Conservation (phyloP, 2,888 invertebrate genomes). For the Iphiclides podalirius region DNA sequence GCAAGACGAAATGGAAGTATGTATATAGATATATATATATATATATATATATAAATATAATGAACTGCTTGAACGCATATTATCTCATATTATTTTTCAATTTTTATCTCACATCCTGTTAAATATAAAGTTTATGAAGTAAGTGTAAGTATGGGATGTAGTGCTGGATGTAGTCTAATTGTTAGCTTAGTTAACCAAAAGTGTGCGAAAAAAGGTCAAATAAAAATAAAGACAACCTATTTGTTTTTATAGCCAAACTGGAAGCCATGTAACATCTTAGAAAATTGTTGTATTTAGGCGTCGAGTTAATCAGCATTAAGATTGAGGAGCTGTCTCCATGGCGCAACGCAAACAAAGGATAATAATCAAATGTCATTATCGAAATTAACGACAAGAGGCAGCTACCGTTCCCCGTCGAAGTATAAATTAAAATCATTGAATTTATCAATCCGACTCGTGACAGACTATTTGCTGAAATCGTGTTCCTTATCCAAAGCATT, state of each 20-base stretch:
- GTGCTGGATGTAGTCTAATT: no score
- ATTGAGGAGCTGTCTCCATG: conserved; percentile 21
- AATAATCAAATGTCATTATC: conserved; percentile 50
- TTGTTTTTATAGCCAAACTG: conserved; percentile 14
- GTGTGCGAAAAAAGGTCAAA: no score
- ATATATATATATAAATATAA: no score
- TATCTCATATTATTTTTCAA: no score
- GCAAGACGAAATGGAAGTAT: no score
- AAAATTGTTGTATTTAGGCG: conserved; percentile 22
- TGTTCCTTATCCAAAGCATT: conserved; percentile 34
- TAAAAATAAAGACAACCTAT: no score
- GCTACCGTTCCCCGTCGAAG: conserved; percentile 45
- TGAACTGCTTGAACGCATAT: no score
- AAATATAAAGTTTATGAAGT: no score
- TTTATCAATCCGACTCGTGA: conserved; percentile 57
- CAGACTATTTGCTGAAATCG: conserved; percentile 61
- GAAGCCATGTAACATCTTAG: conserved; percentile 20
- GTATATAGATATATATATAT: no score
- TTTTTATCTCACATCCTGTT: no score
- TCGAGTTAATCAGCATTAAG: conserved; percentile 24
- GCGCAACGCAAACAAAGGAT: conserved; percentile 33
- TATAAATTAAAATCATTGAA: conserved; percentile 53
- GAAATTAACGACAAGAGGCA: conserved; percentile 46
- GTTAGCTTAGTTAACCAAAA: no score
- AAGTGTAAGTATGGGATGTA: no score